phyloP scores from a whole-genome alignment of 2,797 vertebrate genomes.

The Cryptoblepharus egeriae region DNA sequence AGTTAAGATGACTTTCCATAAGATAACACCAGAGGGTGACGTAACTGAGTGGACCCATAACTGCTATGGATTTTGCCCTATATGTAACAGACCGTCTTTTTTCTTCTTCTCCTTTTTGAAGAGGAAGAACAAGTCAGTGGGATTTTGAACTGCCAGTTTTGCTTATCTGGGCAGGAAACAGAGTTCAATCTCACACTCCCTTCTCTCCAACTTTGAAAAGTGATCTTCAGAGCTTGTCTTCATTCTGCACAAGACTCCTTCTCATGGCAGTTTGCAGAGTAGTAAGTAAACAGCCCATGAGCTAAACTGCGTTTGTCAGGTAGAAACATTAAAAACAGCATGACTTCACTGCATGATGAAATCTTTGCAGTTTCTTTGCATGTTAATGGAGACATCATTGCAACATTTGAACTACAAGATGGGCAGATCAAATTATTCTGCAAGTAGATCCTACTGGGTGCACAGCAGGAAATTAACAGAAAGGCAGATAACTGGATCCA shows the following conservation, averaged over 20 bases:
- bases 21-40: too few relatives aligned
- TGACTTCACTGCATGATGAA: neutral
- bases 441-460: neutral
- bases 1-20: too few relatives aligned
- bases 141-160: neutral
- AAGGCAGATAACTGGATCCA: too few relatives aligned
- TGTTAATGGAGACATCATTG: neutral
- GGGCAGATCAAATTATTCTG: neutral
- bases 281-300: neutral
- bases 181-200: neutral
- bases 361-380: neutral
- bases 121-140: neutral
- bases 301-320: neutral
- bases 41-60: too few relatives aligned
- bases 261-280: neutral
- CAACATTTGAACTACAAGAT: neutral
- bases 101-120: too few relatives aligned
- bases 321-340: neutral
- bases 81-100: too few relatives aligned
- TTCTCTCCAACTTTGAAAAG: neutral
- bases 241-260: neutral
- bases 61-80: too few relatives aligned
- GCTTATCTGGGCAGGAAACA: neutral
- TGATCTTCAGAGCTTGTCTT: neutral
- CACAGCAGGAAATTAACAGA: too few relatives aligned